Evolutionary conservation across 2,797 vertebrate species (phyloP).

Genomic region (Siniperca undulata): DNA sequence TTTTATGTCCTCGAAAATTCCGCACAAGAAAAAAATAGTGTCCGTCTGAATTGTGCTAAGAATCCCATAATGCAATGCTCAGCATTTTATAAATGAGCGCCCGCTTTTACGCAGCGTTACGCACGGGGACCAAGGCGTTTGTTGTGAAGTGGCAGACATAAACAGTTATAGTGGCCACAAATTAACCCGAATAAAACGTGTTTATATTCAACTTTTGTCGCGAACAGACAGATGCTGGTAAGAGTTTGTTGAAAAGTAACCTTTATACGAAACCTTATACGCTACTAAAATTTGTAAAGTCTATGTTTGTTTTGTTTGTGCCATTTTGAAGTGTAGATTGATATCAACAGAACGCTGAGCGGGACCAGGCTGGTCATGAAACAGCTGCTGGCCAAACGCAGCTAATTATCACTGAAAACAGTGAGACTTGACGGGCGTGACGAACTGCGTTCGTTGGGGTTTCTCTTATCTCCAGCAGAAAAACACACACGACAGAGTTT

Average conservation of each 20-base stretch:
- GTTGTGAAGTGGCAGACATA: neutral
- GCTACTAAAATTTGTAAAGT: neutral
- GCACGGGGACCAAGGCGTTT: neutral
- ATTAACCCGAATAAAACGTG: neutral
- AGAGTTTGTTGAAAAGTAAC: neutral
- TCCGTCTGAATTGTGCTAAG: too few species aligned
- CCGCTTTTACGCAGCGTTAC: slow-evolving; percentile 40
- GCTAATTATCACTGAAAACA: slow-evolving; percentile 23
- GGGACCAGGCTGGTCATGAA: neutral
- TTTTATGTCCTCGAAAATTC: neutral
- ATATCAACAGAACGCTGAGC: neutral
- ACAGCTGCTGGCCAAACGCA: slow-evolving; percentile 1
- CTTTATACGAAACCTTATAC: neutral
- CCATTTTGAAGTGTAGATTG: neutral
- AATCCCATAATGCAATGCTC: too few species aligned
- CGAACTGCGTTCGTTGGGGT: neutral
- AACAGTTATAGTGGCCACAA: neutral
- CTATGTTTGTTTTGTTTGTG: neutral
- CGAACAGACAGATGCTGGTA: neutral
- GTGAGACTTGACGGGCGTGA: slow-evolving; percentile 34
- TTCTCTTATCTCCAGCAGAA: slow-evolving; percentile 55
- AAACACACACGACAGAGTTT: slow-evolving; percentile 11
- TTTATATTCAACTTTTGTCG: neutral
- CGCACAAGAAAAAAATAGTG: too few species aligned
- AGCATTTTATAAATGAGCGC: too few species aligned